Percentiles rank a stretch among this genome's conserved stretches.
Evolutionary conservation across 2,113 vertebrate species (phyloP).

Genomic region (Apteryx owenii): DNA sequence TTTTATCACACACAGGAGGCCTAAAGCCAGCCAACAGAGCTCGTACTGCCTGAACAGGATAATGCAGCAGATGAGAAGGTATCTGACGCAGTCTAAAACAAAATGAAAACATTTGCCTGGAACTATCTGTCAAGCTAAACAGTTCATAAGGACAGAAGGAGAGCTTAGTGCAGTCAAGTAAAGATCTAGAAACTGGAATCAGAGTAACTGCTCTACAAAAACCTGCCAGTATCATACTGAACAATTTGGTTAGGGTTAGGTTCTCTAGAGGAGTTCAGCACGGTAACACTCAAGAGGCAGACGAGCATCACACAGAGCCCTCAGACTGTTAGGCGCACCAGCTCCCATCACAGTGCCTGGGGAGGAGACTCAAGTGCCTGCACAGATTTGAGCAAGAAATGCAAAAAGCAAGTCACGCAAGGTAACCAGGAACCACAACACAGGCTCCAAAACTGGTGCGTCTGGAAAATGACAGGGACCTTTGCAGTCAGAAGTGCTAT

Average conservation of each 20-base stretch:
- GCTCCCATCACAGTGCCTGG: accelerated
- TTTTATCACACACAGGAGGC: constrained; percentile 65
- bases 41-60: constrained; percentile 80
- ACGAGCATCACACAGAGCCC: not conserved
- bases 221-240: accelerated
- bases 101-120: not conserved
- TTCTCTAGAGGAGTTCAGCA: not conserved
- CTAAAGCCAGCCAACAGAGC: constrained; percentile 86
- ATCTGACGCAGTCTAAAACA: constrained; percentile 85
- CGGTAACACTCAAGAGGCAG: not conserved
- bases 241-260: not conserved
- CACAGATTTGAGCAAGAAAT: not conserved
- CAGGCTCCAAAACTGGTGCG: not conserved
- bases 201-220: not conserved
- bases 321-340: not conserved
- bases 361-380: not conserved
- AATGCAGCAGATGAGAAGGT: constrained; percentile 80
- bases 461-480: not conserved
- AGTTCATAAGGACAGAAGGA: not conserved
- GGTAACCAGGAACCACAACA: not conserved
- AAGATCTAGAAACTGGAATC: accelerated
- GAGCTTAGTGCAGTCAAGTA: accelerated
- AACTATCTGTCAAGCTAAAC: not conserved
- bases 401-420: not conserved
- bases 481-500: not conserved